Conservation (phyloP, 2,797 vertebrate genomes). For the Dendrocincla fuliginosa region DNA sequence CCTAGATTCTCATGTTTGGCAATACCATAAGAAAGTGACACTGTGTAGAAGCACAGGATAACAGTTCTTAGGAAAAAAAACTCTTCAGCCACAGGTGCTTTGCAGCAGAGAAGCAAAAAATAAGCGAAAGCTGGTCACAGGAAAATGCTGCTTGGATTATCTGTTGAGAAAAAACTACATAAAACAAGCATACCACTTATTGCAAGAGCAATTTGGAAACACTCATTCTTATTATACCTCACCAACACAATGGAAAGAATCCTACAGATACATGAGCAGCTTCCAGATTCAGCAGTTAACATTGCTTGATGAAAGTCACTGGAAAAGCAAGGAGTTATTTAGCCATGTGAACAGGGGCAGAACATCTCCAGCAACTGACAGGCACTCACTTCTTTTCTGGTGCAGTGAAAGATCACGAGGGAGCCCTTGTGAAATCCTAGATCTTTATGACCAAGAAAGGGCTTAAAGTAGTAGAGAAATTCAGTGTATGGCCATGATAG, state of each 20-base stretch:
- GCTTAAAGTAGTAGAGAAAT: constrained; percentile 43
- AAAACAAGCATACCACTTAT: constrained; percentile 1
- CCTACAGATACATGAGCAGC: constrained; percentile 41
- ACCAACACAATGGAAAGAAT: constrained; percentile 23
- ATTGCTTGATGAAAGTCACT: constrained; percentile 47
- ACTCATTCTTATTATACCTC: constrained; percentile 16
- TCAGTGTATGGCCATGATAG: constrained; percentile 39
- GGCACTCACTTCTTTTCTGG: constrained; percentile 47
- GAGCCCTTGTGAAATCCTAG: constrained; percentile 36
- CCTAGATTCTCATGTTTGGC: constrained; percentile 10
- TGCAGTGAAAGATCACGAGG: constrained; percentile 40
- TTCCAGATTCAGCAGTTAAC: constrained; percentile 41
- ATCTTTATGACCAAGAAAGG: constrained; percentile 50
- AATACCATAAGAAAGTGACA: constrained; percentile 33
- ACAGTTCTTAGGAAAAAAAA: constrained; percentile 30
- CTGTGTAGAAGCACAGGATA: constrained; percentile 49
- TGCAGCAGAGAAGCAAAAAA: constrained; percentile 60
- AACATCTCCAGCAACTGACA: constrained; percentile 57
- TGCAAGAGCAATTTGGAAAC: constrained; percentile 30
- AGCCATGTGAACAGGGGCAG: constrained; percentile 54
- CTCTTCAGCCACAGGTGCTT: constrained; percentile 59
- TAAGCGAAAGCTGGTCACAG: constrained; percentile 8
- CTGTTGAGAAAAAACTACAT: not conserved
- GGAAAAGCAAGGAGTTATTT: constrained; percentile 58
- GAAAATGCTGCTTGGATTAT: constrained; percentile 37